Percentiles rank a stretch among this genome's conserved stretches.
Conservation (phyloP, 2,888 invertebrate genomes). For the Agrotis puta region DNA sequence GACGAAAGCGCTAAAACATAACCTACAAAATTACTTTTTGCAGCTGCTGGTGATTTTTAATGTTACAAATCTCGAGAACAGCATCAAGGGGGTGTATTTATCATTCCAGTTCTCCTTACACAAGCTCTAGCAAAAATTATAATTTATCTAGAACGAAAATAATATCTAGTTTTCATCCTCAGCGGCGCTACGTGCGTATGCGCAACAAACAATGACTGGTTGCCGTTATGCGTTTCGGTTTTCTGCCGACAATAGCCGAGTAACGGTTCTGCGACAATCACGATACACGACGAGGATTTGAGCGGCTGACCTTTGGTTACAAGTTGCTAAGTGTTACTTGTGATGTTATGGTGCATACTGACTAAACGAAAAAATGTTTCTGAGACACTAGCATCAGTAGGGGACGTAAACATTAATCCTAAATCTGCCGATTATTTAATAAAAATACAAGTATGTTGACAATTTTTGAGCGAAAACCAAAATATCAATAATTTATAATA, state of each 20-base stretch:
- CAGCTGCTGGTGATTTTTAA: background rate
- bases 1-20: background rate
- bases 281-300: constrained; percentile 65
- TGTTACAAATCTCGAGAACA: background rate
- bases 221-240: constrained; percentile 79
- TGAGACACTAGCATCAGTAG: no score
- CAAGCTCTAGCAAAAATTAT: background rate
- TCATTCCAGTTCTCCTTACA: background rate
- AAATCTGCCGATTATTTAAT: no score
- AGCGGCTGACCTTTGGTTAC: constrained; percentile 47
- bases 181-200: constrained; percentile 67
- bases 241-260: constrained; percentile 70
- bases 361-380: no score
- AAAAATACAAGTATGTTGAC: no score
- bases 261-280: constrained; percentile 84
- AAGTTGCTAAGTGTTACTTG: background rate
- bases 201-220: constrained; percentile 69
- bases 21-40: background rate
- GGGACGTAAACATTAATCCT: no score
- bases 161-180: constrained; percentile 45
- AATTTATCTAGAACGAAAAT: constrained; percentile 31
- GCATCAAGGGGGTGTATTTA: no score
- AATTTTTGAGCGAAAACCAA: no score
- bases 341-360: no score
- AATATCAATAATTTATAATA: no score